Evolutionary conservation across 2,113 vertebrate species (phyloP).

Genomic region (Corydoras sp.): DNA sequence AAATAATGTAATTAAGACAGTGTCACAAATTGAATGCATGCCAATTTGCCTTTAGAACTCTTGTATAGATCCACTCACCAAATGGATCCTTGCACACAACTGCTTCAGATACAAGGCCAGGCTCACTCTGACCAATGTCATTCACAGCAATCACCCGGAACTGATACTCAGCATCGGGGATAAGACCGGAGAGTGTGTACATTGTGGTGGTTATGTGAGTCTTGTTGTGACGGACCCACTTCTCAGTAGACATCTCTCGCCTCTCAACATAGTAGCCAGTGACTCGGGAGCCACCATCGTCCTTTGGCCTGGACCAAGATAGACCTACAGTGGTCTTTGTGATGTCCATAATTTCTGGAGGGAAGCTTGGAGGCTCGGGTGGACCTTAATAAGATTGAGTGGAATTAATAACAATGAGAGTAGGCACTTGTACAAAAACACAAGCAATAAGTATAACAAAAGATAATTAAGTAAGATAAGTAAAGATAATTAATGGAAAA

Average conservation of each 20-base stretch:
- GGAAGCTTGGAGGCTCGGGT: slow-evolving; percentile 91
- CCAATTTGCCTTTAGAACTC: no score
- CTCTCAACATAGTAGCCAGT: slow-evolving; percentile 96
- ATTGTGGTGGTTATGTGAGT: slow-evolving; percentile 98
- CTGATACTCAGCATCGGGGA: slow-evolving; percentile 93
- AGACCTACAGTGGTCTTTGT: slow-evolving; percentile 84
- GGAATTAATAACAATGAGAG: no score
- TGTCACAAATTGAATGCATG: no score
- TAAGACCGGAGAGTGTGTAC: slow-evolving; percentile 89
- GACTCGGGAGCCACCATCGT: slow-evolving; percentile 91
- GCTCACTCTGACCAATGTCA: slow-evolving; percentile 87
- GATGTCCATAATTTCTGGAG: slow-evolving; percentile 91
- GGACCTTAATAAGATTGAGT: slow-evolving; percentile 64
- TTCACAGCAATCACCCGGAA: slow-evolving; percentile 96
- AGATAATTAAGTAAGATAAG: no score
- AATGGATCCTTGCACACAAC: slow-evolving; percentile 98
- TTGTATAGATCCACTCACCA: slow-evolving; percentile 66
- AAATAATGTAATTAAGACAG: no score
- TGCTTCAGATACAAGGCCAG: slow-evolving; percentile 83
- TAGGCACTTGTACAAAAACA: no score
- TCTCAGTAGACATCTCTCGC: slow-evolving; percentile 89
- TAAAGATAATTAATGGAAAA: neutral
- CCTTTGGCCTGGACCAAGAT: slow-evolving; percentile 90
- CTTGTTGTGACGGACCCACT: slow-evolving; percentile 95
- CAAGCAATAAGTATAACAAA: no score